These are phyloP conservation scores for Bubo scandiacus DNA, from an alignment of 2,113 vertebrate genomes.

Conservation along the genomic window DNA sequence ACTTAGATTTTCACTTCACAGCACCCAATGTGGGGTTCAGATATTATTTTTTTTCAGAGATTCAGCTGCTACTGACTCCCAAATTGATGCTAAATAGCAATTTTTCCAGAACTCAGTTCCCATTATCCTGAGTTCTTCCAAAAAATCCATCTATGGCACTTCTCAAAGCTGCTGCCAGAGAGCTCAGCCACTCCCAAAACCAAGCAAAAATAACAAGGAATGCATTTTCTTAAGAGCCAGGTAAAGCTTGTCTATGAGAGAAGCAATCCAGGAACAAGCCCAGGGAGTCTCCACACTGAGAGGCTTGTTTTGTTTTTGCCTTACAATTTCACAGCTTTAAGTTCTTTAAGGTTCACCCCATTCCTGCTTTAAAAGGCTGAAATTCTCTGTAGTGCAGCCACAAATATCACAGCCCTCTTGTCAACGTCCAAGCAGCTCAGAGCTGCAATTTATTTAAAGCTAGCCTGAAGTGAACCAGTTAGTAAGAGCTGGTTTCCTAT, in stretches of 20 bases:
- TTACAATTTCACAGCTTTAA: not conserved
- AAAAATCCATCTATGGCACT: not conserved
- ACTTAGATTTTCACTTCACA: not conserved
- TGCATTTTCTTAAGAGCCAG: conserved; percentile 12
- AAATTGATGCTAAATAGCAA: not conserved
- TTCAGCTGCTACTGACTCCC: not conserved
- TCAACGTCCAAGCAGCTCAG: conserved; percentile 48
- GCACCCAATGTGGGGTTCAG: not conserved
- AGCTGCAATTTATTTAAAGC: conserved; percentile 62
- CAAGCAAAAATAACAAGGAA: not conserved
- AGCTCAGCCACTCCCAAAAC: not conserved
- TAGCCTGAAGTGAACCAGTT: conserved; percentile 68
- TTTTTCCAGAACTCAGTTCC: not conserved
- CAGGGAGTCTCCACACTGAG: not conserved
- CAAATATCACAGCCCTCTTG: conserved; percentile 47
- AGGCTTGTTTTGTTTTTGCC: not conserved
- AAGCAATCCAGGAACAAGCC: not conserved
- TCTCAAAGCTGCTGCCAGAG: not conserved
- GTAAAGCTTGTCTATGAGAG: not conserved
- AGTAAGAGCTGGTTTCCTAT: conserved; percentile 66
- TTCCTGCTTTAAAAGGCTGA: conserved; percentile 16
- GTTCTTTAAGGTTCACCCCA: not conserved
- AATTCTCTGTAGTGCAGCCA: conserved; percentile 35
- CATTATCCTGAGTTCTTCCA: not conserved
- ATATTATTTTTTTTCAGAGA: not conserved